phyloP scores from a whole-genome alignment of 2,113 vertebrate species.

The Mormoops blainvillei region DNA sequence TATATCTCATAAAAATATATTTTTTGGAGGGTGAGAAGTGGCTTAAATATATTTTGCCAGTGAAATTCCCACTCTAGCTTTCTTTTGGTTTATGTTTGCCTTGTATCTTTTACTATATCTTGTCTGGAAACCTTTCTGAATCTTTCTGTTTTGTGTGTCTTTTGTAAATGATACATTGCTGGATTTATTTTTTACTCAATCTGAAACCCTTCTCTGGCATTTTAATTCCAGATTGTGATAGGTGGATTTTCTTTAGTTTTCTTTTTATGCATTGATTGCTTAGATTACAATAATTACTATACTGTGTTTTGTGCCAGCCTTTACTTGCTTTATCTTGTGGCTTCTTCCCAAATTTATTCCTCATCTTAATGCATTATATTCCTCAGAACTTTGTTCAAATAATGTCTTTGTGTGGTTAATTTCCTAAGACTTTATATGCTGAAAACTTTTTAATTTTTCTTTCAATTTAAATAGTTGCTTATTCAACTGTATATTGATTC shows the following conservation, averaged over 20 bases:
- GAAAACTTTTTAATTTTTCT: not conserved
- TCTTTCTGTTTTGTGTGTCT: not conserved
- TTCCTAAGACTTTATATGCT: not conserved
- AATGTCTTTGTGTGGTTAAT: not conserved
- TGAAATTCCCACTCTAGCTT: not conserved
- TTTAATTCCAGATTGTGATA: not conserved
- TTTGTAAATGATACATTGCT: not conserved
- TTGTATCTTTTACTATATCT: not conserved
- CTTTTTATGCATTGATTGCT: not conserved
- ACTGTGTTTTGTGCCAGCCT: not conserved
- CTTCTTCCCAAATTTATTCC: not conserved
- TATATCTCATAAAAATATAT: not conserved
- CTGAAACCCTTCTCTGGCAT: not conserved
- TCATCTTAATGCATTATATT: not conserved
- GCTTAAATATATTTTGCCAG: not conserved
- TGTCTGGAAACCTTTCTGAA: not conserved
- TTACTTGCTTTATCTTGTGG: not conserved
- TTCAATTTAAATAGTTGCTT: not conserved
- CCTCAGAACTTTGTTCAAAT: not conserved
- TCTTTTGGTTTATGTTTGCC: not conserved
- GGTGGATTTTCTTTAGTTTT: not conserved
- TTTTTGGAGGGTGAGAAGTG: fast-evolving
- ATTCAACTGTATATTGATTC: not conserved
- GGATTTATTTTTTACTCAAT: not conserved
- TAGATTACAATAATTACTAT: not conserved